Conservation (phyloP, 1,140 invertebrate genomes). For the Venturia canescens region DNA sequence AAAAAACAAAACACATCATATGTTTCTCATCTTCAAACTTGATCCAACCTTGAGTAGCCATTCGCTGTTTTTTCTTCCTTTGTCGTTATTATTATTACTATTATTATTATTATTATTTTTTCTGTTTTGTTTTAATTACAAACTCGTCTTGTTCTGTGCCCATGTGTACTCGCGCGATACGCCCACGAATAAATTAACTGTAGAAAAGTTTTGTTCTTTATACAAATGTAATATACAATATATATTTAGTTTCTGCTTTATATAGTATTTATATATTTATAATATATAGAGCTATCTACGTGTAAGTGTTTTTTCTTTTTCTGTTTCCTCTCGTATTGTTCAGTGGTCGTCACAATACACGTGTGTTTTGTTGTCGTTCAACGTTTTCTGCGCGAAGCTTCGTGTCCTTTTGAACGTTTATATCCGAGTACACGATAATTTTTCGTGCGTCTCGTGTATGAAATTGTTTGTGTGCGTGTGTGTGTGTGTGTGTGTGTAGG, state of each 20-base stretch:
- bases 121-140: conserved; percentile 4
- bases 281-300: conserved; percentile 50
- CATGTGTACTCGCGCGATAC: conserved; percentile 63
- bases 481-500: conserved; percentile 29
- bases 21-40: too few relatives aligned
- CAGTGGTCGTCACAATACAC: not conserved
- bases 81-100: not conserved
- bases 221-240: conserved; percentile 78
- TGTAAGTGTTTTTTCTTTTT: conserved; percentile 61
- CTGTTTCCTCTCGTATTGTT: conserved; percentile 45
- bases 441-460: not conserved
- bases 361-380: conserved; percentile 3
- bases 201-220: conserved; percentile 76
- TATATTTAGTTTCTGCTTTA: conserved; percentile 57
- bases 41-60: too few relatives aligned
- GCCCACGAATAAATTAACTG: conserved; percentile 70
- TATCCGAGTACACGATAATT: not conserved
- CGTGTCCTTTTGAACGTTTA: not conserved
- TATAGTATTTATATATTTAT: conserved; percentile 51
- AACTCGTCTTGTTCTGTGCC: conserved; percentile 11
- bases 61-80: not conserved
- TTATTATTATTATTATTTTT: not conserved
- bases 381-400: not conserved
- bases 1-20: too few relatives aligned
- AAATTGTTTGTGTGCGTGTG: not conserved